A percentile compares a stretch with the other conserved stretches of the same genome.
These are phyloP conservation scores for Callinectes sapidus DNA, from an alignment of 2,888 invertebrate species.

Conservation along the genomic window DNA sequence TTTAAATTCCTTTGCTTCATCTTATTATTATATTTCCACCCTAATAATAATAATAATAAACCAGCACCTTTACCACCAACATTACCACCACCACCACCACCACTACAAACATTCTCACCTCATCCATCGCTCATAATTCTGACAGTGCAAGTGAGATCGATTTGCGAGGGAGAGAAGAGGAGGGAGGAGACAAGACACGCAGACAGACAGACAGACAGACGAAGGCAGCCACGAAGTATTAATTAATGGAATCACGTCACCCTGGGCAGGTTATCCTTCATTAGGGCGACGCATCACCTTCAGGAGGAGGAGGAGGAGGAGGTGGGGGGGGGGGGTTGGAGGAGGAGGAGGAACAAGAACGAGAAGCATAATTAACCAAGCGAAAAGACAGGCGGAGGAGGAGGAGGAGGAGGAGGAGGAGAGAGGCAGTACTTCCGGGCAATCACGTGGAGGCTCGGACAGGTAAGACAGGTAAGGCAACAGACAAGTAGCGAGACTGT, in stretches of 20 bases:
- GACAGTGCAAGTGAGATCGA: too few relatives aligned
- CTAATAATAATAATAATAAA: too few relatives aligned
- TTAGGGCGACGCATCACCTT: background rate
- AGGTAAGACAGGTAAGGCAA: background rate
- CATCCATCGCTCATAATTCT: too few relatives aligned
- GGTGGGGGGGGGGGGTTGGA: background rate
- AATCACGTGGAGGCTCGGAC: background rate
- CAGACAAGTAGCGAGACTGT: background rate
- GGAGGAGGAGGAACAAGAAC: background rate
- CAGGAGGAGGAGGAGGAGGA: background rate
- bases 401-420: background rate
- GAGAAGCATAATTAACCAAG: background rate
- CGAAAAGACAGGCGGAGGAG: background rate
- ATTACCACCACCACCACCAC: too few relatives aligned
- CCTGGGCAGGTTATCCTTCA: background rate
- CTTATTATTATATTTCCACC: too few relatives aligned
- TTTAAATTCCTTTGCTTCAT: too few relatives aligned
- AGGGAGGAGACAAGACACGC: background rate
- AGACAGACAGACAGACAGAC: background rate
- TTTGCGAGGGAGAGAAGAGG: background rate
- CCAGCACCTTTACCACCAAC: too few relatives aligned
- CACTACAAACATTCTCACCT: too few relatives aligned
- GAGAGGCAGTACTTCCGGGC: background rate
- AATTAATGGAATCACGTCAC: background rate
- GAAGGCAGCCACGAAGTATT: background rate